These are phyloP conservation scores for Alloplasta piceator DNA, from an alignment of 2,888 invertebrate species.

Conservation along the genomic window DNA sequence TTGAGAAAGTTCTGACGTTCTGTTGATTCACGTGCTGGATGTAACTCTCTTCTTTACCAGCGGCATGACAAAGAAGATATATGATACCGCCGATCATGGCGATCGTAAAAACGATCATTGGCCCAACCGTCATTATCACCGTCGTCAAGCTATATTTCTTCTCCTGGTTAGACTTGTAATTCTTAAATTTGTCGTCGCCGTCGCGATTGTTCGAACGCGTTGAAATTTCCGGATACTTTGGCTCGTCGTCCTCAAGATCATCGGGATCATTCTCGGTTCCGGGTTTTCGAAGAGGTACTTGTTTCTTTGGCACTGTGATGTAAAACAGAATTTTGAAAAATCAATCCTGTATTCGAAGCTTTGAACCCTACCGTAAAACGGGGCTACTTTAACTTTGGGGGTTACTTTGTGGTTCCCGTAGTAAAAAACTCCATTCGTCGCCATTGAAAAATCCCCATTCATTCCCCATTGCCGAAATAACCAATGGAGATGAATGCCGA, in stretches of 20 bases:
- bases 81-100: conserved; percentile 78
- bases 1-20: conserved; percentile 93
- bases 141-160: conserved; percentile 82
- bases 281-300: conserved; percentile 79
- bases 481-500: no score
- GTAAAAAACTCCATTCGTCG: no score
- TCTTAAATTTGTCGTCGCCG: conserved; percentile 78
- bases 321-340: no score
- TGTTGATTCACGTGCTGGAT: conserved; percentile 85
- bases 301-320: conserved; percentile 77
- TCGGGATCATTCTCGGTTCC: conserved; percentile 76
- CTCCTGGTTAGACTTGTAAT: conserved; percentile 77
- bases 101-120: conserved; percentile 80
- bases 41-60: conserved; percentile 84
- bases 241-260: conserved; percentile 79
- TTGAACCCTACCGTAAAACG: no score
- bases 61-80: conserved; percentile 83
- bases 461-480: no score
- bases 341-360: no score
- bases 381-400: no score
- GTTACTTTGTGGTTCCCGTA: no score
- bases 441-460: no score
- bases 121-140: conserved; percentile 82
- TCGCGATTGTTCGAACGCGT: conserved; percentile 69
- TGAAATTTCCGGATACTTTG: conserved; percentile 69